A percentile compares a stretch with the other conserved stretches of the same genome.
phyloP scores from a whole-genome alignment of 2,888 invertebrate genomes.

The Lepidonotus clava region DNA sequence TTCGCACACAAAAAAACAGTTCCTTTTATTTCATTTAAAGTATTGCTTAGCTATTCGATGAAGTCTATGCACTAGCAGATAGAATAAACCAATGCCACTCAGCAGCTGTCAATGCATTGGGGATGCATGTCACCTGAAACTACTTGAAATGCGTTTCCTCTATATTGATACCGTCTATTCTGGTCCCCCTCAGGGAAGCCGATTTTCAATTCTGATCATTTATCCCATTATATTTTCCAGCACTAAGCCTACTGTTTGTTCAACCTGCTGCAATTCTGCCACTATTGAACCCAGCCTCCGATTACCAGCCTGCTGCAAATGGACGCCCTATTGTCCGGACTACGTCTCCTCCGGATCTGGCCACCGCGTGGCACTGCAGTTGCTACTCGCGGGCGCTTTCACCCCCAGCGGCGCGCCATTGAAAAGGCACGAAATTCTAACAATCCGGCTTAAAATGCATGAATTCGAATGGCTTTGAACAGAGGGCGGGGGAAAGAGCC shows the following conservation, averaged over 20 bases:
- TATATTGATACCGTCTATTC: background rate
- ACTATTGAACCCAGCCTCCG: background rate
- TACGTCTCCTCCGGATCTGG: background rate
- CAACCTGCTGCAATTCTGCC: background rate
- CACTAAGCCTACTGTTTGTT: background rate
- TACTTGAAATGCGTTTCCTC: background rate
- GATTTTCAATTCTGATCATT: slow-evolving; percentile 1
- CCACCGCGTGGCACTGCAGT: background rate
- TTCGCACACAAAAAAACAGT: too few species aligned
- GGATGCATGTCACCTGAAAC: too few species aligned
- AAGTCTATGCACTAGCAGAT: too few species aligned
- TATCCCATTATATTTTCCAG: slow-evolving; percentile 1
- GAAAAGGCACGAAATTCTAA: slow-evolving; percentile 3
- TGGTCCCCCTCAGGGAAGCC: background rate
- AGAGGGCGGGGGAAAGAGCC: background rate
- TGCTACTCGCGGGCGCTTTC: background rate
- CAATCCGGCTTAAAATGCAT: slow-evolving; percentile 19
- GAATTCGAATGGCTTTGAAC: background rate
- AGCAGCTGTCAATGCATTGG: too few species aligned
- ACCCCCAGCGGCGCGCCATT: background rate
- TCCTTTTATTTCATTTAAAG: too few species aligned
- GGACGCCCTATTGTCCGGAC: background rate
- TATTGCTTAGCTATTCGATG: too few species aligned
- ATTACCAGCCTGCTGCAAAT: background rate
- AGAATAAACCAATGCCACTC: too few species aligned